These are phyloP conservation scores for Monodelphis domestica DNA, from an alignment of 2,797 vertebrate species.

Conservation along the genomic window DNA sequence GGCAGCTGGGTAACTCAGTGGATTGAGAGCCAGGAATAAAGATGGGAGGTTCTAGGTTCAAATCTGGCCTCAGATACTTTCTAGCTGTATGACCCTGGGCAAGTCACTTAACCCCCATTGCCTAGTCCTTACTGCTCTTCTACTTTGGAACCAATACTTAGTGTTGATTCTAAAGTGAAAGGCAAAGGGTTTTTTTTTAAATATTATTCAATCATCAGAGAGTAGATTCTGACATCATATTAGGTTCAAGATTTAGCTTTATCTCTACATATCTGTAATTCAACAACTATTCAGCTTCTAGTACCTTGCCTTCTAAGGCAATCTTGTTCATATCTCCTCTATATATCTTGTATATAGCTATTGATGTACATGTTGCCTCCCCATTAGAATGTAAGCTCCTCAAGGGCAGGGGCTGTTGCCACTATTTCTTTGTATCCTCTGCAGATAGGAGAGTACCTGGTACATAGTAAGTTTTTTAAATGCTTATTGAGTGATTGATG, in stretches of 20 bases:
- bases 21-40: too few relatives aligned
- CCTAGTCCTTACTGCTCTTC: too few relatives aligned
- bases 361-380: not conserved
- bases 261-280: too few relatives aligned
- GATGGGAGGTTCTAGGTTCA: too few relatives aligned
- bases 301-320: not conserved
- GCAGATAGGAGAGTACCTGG: not conserved
- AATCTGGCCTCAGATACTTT: too few relatives aligned
- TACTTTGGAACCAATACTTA: too few relatives aligned
- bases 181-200: too few relatives aligned
- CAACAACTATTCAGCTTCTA: not conserved
- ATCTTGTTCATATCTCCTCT: not conserved
- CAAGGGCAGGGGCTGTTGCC: not conserved
- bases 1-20: too few relatives aligned
- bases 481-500: not conserved
- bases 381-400: not conserved
- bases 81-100: too few relatives aligned
- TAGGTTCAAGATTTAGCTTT: not conserved
- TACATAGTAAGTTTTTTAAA: not conserved
- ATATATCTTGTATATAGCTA: not conserved
- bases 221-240: not conserved
- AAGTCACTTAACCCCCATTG: too few relatives aligned
- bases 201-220: not conserved
- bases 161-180: too few relatives aligned
- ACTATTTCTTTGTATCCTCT: not conserved